Evolutionary conservation across 1,140 invertebrate species (phyloP), one percentile per base, ranked within the genome.

Genomic region (Nebria ingens): DNA sequence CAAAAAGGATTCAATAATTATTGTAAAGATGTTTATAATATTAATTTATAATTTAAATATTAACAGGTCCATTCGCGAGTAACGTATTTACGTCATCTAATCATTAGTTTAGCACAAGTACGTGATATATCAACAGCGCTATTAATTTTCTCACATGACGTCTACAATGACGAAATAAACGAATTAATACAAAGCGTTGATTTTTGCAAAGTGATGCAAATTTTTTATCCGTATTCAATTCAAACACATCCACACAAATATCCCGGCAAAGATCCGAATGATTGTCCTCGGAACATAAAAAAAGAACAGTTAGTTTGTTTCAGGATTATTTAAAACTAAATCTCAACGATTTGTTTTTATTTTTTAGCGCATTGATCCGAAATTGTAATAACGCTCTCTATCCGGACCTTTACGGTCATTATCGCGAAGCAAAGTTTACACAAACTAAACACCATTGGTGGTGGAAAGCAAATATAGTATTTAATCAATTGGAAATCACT

Each of bases 371-470:
- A 2, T 64, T 87, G 56, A 77, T 82, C 53, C 71, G 79, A 34
- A 87, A 88, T 63, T 98, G 97, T 71, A 86, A 85, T 58, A 98
- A 98, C 75, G 91, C 91, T 0, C 72, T 86, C 15, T 83, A 89
- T 73, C 94, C 96, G 20, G 95, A 98, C 70, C 78, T 93, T 1
- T 97, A 98, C 76, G 96, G 95, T 0, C 93, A 99, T 71, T 99
- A 98, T 71, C 74, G 97, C 52, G 94, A 98, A 69, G 92, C 95
- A 2, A 92, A 91, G 65, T 96, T 97, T 66, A 93, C 93, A 0
- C 96, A 99, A 73, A 98, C 94, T 0, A 99, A 99, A 71, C 94
- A 98, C 71, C 97, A 99, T 66, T 99, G 96, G 97, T 98, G 96
- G 88, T 99, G 96, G 95, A 99, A 98, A 71, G 85, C 87, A 0